Conservation (phyloP, 2,113 vertebrate genomes). For the Haliaeetus leucogaster region DNA sequence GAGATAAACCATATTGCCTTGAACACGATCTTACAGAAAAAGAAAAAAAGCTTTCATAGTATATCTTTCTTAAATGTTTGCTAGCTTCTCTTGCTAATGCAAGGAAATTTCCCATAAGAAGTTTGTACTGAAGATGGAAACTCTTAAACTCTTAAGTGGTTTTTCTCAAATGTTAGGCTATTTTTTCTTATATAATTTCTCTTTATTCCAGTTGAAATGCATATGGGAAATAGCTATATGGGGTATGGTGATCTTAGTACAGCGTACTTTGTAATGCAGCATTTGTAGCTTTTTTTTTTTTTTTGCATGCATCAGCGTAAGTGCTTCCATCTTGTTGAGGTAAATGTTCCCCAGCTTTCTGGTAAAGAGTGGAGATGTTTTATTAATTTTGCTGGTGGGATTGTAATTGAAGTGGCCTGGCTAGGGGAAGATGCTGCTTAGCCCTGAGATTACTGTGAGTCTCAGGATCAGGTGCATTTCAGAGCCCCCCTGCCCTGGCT, state of each 20-base stretch:
- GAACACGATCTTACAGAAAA: background rate
- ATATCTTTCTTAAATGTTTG: background rate
- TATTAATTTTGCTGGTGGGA: background rate
- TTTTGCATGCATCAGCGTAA: fast-evolving
- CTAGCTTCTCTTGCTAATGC: background rate
- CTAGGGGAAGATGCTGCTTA: background rate
- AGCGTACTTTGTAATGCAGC: background rate
- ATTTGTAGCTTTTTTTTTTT: background rate
- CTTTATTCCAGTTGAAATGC: background rate
- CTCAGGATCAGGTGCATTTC: fast-evolving
- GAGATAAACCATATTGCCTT: background rate
- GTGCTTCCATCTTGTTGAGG: background rate
- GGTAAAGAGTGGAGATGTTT: fast-evolving
- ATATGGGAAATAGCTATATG: fast-evolving
- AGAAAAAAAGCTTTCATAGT: background rate
- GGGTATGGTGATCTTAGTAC: background rate
- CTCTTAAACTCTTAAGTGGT: background rate
- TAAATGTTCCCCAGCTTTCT: background rate
- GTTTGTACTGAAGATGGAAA: background rate
- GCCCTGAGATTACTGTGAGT: background rate
- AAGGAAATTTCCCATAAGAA: background rate
- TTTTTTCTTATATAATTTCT: background rate
- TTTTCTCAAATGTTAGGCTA: background rate
- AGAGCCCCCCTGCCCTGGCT: background rate
- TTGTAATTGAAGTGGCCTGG: background rate